Base-by-base conservation (phyloP, 2,797 vertebrate genomes). In the Xyrichtys novacula region DNA sequence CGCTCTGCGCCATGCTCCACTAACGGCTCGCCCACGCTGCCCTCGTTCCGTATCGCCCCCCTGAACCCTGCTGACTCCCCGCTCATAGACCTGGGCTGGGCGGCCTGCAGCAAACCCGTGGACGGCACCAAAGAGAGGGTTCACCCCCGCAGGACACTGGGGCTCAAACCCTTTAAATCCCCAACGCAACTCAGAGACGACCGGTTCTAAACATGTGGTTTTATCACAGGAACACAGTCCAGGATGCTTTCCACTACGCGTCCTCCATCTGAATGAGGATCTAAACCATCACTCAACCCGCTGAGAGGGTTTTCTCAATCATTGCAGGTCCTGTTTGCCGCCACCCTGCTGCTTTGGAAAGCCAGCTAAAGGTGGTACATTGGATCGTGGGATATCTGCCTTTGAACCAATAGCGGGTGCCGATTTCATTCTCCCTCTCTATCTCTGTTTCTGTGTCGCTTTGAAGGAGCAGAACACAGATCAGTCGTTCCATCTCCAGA, bases 91-190 rank as follows among this genome's bases (percentile, higher is more conserved):
- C 84, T 94, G 69, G 84, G 88, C 49, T 94, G 93, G 89, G 87
- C 85, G 1, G 85, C 85, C 44, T 85, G 79, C 73, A 28, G 73
- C 69, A 90, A 74, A 60, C 87, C 91, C 55, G 58, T 79, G 42
- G 91, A 89, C 7, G 65, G 81, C 76, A 83, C 93, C 92, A 94
- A 93, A 91, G 93, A 95, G 80, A 90, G 87, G 73, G 85, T 85
- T 14, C 86, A 85, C 34, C 91, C 92, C 4, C 86, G 89, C 39
- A 89, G 71, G 74, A 89, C 89, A 43, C 84, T 94, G 64, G 93
- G 90, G 39, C 91, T 94, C 31, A 94, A 94, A 57, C 94, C 94
- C 50, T 95, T 95, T 75, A 94, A 91, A 79, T 93, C 94, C 5
- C 88, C 92, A 0, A 85, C 91, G 2, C 93, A 90, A 66, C 91